Base-by-base conservation (phyloP, 2,888 invertebrate genomes). In the Melangyna quadrimaculata region DNA sequence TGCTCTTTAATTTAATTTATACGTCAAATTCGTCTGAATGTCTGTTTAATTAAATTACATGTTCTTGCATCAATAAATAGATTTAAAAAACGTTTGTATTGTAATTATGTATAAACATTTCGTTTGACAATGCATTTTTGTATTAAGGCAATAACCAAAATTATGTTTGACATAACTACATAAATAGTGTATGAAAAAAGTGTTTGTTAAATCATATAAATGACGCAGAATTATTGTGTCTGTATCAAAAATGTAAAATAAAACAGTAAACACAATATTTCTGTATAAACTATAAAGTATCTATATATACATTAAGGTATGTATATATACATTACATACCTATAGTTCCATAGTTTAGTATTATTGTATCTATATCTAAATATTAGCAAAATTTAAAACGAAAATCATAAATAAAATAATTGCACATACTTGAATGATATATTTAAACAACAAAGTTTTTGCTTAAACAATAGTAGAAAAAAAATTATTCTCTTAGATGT, bases 401-500 rank as follows among this genome's bases (percentile, higher is more conserved):
- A n/a, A n/a, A 59, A 10, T 37, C n/a, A 43, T 17, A n/a, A 43
- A n/a, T 40, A 6, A 40, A 17, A 43, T 19, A 14, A 48, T 9
- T 82, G 72, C 78, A 82, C 67, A 78, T 82, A 78, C 24, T 45
- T 45, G 35, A 40, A 61, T 45, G 43, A 71, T 22, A 61, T 17
- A 40, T n/a, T 57, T 19, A 43, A 53, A 53, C 2, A 61, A 37
- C 2, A 78, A 83, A 83, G 69, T 83, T 78, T 82, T 83, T 78
- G 78, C 82, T 83, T 83, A 83, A 83, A 73, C 78, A 83, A 74
- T 35, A 74, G 70, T 83, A 70, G 79, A 70, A 63, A 69, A 71
- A n/a, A 67, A 48, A 40, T 4, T 69, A 61, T 67, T 75, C 65
- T 71, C 83, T 79, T 80, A 80, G 75, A 80, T 72, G 71, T 69